Evolutionary conservation across 2,113 vertebrate species (phyloP).

Genomic region (Coturnix japonica): DNA sequence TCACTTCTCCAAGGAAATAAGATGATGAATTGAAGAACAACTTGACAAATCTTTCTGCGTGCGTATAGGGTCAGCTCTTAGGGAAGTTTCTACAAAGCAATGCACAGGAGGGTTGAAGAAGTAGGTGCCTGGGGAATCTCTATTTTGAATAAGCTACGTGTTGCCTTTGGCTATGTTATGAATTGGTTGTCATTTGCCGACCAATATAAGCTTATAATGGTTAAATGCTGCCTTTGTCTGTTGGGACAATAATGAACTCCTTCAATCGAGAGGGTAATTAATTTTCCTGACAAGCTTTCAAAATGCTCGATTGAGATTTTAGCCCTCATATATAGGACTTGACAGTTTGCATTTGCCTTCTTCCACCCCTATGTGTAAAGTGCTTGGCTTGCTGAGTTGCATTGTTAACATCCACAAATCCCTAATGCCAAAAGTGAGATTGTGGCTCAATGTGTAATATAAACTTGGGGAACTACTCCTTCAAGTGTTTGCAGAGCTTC

Average conservation of each 20-base stretch:
- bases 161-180: background rate
- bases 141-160: background rate
- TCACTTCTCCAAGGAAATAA: background rate
- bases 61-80: background rate
- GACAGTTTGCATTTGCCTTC: conserved; percentile 62
- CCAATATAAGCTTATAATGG: conserved; percentile 54
- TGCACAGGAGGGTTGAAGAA: background rate
- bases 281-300: conserved; percentile 75
- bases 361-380: conserved; percentile 36
- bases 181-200: conserved; percentile 22
- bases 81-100: background rate
- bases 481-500: background rate
- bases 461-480: background rate
- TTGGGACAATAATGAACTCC: conserved; percentile 57
- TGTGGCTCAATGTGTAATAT: background rate
- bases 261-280: conserved; percentile 77
- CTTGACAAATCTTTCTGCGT: background rate
- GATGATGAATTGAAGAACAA: background rate
- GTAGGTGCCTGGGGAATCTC: background rate
- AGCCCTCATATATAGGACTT: conserved; percentile 55
- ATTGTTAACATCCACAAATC: conserved; percentile 4
- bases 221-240: conserved; percentile 72
- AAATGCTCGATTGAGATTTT: conserved; percentile 73
- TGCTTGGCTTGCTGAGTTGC: background rate
- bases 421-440: background rate